Conservation (phyloP, 2,113 vertebrate genomes). For the Dryoscopus gambensis region DNA sequence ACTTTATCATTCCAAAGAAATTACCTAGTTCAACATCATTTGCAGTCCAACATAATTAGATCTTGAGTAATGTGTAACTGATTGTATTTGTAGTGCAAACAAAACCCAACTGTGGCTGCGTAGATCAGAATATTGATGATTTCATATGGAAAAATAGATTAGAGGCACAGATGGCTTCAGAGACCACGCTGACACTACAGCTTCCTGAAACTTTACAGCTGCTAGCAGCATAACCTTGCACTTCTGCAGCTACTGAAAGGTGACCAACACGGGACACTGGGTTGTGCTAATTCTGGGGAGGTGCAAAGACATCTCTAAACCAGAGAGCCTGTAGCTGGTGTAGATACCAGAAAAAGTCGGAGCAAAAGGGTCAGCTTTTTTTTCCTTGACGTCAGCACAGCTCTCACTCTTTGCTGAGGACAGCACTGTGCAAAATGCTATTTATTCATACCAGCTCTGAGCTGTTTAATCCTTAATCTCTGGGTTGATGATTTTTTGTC, state of each 20-base stretch:
- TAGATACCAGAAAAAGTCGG: background rate
- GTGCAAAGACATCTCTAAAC: background rate
- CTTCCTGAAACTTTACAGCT: background rate
- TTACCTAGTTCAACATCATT: background rate
- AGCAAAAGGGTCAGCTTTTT: background rate
- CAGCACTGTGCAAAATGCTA: background rate
- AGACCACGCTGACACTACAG: background rate
- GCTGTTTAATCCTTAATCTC: conserved; percentile 53
- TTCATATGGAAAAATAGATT: background rate
- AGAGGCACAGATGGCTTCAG: background rate
- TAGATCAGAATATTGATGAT: conserved; percentile 1
- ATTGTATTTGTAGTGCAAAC: background rate
- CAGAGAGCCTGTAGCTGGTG: background rate
- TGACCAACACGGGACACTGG: background rate
- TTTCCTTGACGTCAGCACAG: background rate
- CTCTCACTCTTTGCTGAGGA: background rate
- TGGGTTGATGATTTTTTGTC: conserved; percentile 46
- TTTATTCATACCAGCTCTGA: conserved; percentile 34
- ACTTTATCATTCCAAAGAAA: background rate
- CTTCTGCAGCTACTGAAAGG: background rate
- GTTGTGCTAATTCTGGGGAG: background rate
- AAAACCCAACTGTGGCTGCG: background rate
- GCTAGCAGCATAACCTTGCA: background rate
- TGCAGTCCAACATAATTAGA: background rate
- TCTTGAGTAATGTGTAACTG: background rate